phyloP scores from a whole-genome alignment of 2,797 vertebrate genomes.

The Molothrus ater region DNA sequence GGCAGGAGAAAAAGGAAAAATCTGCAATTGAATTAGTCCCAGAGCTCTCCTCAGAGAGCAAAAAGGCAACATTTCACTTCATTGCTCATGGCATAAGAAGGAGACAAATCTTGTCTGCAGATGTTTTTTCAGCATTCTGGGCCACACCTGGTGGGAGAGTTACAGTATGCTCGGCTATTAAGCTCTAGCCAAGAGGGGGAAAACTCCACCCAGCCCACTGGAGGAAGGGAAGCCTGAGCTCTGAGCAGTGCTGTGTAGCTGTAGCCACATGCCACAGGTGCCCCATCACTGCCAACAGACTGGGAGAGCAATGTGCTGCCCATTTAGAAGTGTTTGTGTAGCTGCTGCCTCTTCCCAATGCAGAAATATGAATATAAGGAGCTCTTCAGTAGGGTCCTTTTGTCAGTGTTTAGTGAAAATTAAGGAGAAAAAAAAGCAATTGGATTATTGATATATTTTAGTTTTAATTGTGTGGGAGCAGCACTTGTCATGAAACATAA shows the following conservation, averaged over 20 bases:
- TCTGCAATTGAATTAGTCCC: slow-evolving; percentile 36
- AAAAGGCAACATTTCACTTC: slow-evolving; percentile 44
- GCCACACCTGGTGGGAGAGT: slow-evolving; percentile 37
- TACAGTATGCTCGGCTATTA: background rate
- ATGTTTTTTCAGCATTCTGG: slow-evolving; percentile 45
- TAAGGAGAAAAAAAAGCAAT: background rate
- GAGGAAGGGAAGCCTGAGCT: background rate
- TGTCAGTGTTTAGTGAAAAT: background rate
- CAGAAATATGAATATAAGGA: background rate
- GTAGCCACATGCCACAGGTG: background rate
- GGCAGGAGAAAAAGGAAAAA: slow-evolving; percentile 53
- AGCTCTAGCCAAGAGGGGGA: background rate
- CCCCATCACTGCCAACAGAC: background rate
- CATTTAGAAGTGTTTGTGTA: background rate
- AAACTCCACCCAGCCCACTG: background rate
- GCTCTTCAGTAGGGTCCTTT: background rate
- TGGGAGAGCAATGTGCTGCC: background rate
- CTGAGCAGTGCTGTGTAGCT: background rate
- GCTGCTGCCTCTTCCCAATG: background rate
- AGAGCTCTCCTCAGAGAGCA: slow-evolving; percentile 54
- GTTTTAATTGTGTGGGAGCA: background rate
- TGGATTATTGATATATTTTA: background rate
- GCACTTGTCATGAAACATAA: background rate
- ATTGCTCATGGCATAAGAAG: background rate
- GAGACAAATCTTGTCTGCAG: slow-evolving; percentile 35